phyloP scores from a whole-genome alignment of 2,797 vertebrate genomes.

The Synanceia verrucosa region DNA sequence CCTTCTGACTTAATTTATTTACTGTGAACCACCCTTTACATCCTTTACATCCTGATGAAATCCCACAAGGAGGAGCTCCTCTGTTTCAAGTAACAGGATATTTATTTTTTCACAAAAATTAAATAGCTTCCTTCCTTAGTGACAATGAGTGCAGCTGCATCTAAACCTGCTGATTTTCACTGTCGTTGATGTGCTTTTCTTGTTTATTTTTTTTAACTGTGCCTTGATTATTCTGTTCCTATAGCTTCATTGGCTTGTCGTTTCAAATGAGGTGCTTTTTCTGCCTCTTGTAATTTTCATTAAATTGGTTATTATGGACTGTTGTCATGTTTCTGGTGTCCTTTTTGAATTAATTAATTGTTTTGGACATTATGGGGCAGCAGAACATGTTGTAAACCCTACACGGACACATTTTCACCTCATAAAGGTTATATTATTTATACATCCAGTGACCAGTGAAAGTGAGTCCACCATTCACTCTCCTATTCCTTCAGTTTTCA shows the following conservation, averaged over 20 bases:
- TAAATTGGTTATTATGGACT: background rate
- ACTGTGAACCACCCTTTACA: constrained; percentile 7
- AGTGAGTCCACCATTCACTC: background rate
- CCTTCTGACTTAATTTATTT: constrained; percentile 14
- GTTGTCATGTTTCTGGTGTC: background rate
- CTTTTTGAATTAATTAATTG: background rate
- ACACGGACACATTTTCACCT: background rate
- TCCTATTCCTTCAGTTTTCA: background rate
- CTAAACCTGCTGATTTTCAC: background rate
- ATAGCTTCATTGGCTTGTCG: background rate
- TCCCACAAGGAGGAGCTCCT: constrained; percentile 12
- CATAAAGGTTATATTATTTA: constrained; percentile 1
- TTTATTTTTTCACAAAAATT: constrained; percentile 6
- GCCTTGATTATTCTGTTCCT: constrained; percentile 9
- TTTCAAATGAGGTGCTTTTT: constrained; percentile 7
- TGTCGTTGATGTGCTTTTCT: constrained; percentile 28
- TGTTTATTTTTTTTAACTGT: constrained; percentile 27
- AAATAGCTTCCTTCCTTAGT: constrained; percentile 40
- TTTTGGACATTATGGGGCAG: background rate
- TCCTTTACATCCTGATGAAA: constrained; percentile 28
- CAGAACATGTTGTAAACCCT: background rate
- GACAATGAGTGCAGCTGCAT: constrained; percentile 15
- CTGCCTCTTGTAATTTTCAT: background rate
- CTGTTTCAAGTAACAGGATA: constrained; percentile 10
- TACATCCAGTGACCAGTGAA: background rate